Evolutionary conservation across 2,797 vertebrate species (phyloP), one percentile per base, ranked within the genome.

Genomic region (Argya squamiceps): DNA sequence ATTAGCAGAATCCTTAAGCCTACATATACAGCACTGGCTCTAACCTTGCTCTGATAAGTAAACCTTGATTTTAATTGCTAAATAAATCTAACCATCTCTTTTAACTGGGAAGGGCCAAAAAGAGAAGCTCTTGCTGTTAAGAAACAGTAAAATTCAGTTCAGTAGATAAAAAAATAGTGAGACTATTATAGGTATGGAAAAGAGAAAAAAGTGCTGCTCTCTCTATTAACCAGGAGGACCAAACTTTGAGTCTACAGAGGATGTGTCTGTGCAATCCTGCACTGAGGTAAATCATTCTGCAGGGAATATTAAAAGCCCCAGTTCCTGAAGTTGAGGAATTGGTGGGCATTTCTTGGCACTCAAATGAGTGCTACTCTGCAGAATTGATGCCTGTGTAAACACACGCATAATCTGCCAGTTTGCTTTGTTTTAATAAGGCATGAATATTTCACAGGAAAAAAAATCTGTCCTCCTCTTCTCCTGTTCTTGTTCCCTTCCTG

Each of bases 1-100:
- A 98, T 98, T 97, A 97, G 89, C 88, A 94, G 88, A 93, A 95
- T 96, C 91, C 95, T 96, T 95, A 94, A 92, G 84, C 67, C 69
- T 95, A 71, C 88, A 93, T 93, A 88, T 88, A 91, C 2, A 4
- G 65, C 68, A 70, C 64, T 79, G 65, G 13, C 41, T 95, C 56
- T 82, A 92, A 96, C 65, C 83, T 95, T 95, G 55, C 63, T 83
- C 77, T 0, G 6, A 18, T 11, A 80, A 81, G 94, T 94, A 95
- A 93, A 81, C 75, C 84, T 81, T 74, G 86, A 95, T 94, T 95
- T 96, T 85, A 96, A 95, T 91, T 96, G 78, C 85, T 95, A 75
- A 67, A 41, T 89, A 93, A 93, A 43, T 85, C 88, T 84, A 91
- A 69, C 65, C 50, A 49, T 95, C 70, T 96, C 69, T 75, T 78